Base-by-base conservation (phyloP, 2,888 invertebrate species). In the Coremacera marginata region DNA sequence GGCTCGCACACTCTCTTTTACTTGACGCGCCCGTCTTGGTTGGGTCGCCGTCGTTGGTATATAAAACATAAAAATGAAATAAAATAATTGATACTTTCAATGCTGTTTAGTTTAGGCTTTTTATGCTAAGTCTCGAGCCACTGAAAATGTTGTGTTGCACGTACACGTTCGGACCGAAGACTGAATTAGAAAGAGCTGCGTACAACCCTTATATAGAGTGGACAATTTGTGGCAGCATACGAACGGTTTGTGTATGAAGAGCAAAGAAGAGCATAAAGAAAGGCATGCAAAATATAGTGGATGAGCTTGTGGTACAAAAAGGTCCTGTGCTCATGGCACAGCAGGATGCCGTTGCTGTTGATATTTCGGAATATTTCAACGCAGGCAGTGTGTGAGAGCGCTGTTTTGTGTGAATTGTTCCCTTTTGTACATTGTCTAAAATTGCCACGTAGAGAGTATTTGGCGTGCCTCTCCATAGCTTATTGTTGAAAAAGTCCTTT, bases 141-240 rank as follows among this genome's bases (percentile, higher is more conserved):
- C 75, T 75, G 55, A 25, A 44, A 75, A 74, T 60, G 71, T 72
- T 76, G 70, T 77, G 73, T 78, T 79, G 73, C 80, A 81, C 79
- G 80, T 79, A 77, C 83, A 81, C 83, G 81, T 83, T 83, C 83
- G 82, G 83, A 81, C 82, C 81, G 83, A 82, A 84, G 84, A 85
- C 85, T 85, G 83, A 84, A 82, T 84, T 80, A 81, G 80, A 78
- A 80, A 80, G 79, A 81, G 80, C 77, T 77, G 76, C 77, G 74
- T 82, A 74, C 82, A 82, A 84, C 83, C 83, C 85, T 85, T 85
- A 84, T 84, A 85, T 85, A 85, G 84, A 84, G 80, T 82, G 31
- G 14, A 34, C 25, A 49, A 49, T 49, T 63, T 73, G 60, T 51
- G 65, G 31, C 31, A 31, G 31, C 31, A 31, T 31, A 31, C 31